Base-by-base conservation (phyloP, 2,888 invertebrate genomes). In the Lasioglossum vierecki region DNA sequence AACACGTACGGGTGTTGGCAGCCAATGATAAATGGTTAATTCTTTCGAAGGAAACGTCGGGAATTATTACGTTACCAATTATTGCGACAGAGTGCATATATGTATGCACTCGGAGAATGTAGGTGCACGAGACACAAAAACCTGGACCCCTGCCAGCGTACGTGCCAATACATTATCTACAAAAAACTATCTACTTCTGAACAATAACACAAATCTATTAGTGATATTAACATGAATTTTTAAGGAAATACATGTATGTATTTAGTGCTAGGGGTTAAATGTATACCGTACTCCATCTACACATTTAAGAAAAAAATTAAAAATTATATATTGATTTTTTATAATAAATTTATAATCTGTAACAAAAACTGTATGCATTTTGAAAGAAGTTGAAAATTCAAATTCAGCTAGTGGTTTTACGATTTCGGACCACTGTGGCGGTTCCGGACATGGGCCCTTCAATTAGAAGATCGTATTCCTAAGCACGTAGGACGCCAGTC, bases 81-180 rank as follows among this genome's bases (percentile, higher is more conserved):
- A 76, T 89, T 89, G 85, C 88, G 80, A 87, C 88, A 88, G 75
- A 76, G 71, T 13, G 74, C 80, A 57, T 75, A 57, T 53, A 53
- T 60, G 70, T 53, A 53, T 60, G 70, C 63, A 44, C 39, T 66
- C 74, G 80, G 66, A 73, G 68, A 78, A 75, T n/a, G 70, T 15
- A 72, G 76, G 57, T 84, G 73, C 75, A 57, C 80, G 84, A 13
- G 70, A 63, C 73, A 75, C 44, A 57, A 75, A 76, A 72, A 71
- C 63, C 30, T 77, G 53, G 60, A 63, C 60, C 73, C 63, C 30
- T 66, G 60, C 13, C 57, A 41, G 76, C 39, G 63, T n/a, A 35
- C 71, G 30, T 15, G 18, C 9, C n/a, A 22, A 44, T 53, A 66
- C 66, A 2, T 11, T 9, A 30, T 70, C 18, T 70, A 44, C 46